Conservation (phyloP, 1,140 invertebrate species). For the Drosophila littoralis region DNA sequence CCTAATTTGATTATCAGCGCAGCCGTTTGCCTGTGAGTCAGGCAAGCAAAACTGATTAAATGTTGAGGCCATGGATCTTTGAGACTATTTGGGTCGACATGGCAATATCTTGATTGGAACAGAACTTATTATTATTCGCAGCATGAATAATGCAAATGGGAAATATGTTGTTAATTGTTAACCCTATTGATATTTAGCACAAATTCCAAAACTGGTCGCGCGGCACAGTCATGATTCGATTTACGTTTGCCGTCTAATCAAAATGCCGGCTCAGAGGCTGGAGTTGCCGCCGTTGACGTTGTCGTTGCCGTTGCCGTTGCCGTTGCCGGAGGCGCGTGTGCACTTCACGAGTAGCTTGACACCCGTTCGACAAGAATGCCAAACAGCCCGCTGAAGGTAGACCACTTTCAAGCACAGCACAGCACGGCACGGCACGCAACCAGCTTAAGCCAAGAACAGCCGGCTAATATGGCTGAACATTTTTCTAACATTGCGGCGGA, state of each 20-base stretch:
- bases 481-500: slow-evolving; percentile 20
- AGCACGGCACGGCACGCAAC: slow-evolving; percentile 22
- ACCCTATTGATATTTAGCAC: slow-evolving; percentile 64
- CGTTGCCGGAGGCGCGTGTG: slow-evolving; percentile 28
- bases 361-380: slow-evolving; percentile 69
- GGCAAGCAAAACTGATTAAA: slow-evolving; percentile 47
- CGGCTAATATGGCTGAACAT: slow-evolving; percentile 30
- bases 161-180: slow-evolving; percentile 49
- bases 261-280: slow-evolving; percentile 56
- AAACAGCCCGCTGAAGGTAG: slow-evolving; percentile 66
- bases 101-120: not conserved
- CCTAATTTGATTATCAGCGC: slow-evolving; percentile 61
- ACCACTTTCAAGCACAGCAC: slow-evolving; percentile 69
- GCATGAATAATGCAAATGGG: slow-evolving; percentile 24
- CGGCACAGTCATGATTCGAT: slow-evolving; percentile 50
- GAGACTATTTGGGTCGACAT: slow-evolving; percentile 4
- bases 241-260: slow-evolving; percentile 48
- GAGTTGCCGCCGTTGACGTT: slow-evolving; percentile 27
- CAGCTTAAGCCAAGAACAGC: slow-evolving; percentile 56
- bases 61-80: slow-evolving; percentile 17
- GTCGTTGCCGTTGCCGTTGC: slow-evolving; percentile 26
- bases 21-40: slow-evolving; percentile 8
- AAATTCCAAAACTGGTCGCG: slow-evolving; percentile 56
- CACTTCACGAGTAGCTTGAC: slow-evolving; percentile 33
- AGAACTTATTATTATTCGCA: slow-evolving; percentile 6